Evolutionary conservation across 2,113 vertebrate species (phyloP).

Genomic region (Proterorhinus semilunaris): DNA sequence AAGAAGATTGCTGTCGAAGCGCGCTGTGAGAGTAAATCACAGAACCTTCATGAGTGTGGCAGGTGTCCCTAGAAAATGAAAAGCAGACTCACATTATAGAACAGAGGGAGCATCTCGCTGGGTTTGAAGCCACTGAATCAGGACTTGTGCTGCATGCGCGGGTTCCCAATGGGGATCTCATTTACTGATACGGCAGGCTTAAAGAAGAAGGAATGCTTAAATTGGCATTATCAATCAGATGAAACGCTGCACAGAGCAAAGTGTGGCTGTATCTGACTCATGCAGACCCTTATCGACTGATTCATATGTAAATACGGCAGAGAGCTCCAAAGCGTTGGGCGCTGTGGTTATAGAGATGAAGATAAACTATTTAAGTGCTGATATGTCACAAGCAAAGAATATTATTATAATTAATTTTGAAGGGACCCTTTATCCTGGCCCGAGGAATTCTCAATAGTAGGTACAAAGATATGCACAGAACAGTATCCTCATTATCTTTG

Average conservation of each 20-base stretch:
- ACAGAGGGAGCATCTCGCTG: conserved; percentile 13
- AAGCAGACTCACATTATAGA: conserved; percentile 26
- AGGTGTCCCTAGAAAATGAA: conserved; percentile 28
- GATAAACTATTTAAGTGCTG: neutral
- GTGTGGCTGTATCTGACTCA: conserved; percentile 40
- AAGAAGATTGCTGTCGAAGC: neutral
- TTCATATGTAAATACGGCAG: conserved; percentile 49
- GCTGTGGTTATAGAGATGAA: neutral
- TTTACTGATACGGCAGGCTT: conserved; percentile 26
- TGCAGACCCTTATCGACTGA: conserved; percentile 37
- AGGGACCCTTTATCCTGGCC: neutral
- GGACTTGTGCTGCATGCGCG: conserved; percentile 14
- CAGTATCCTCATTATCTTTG: neutral
- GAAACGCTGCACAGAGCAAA: conserved; percentile 8
- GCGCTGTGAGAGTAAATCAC: conserved; percentile 1
- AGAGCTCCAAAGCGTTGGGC: neutral
- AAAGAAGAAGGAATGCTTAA: conserved; percentile 15
- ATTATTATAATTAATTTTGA: neutral
- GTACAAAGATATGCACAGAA: neutral
- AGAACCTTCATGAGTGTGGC: conserved; percentile 25
- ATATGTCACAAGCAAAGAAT: neutral
- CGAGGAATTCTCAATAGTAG: neutral
- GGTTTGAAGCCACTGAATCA: conserved; percentile 30
- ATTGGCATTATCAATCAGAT: conserved; percentile 38
- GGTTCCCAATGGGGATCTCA: conserved; percentile 18